Conservation (phyloP, 2,797 vertebrate genomes). For the Margarornis squamiger region DNA sequence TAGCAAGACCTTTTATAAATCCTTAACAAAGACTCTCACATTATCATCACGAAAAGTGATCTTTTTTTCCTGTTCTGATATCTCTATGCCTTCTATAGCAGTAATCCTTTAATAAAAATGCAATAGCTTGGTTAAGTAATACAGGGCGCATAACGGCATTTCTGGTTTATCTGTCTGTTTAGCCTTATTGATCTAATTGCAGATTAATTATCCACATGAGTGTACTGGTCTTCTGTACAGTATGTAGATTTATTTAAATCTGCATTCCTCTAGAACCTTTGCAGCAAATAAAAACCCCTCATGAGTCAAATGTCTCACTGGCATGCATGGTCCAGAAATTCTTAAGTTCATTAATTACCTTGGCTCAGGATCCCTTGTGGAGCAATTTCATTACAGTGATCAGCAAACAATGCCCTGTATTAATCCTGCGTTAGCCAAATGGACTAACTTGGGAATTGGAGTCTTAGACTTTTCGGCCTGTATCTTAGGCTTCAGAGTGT, state of each 20-base stretch:
- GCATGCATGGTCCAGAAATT: slow-evolving; percentile 33
- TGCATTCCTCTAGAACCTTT: slow-evolving; percentile 3
- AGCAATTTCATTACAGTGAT: slow-evolving; percentile 18
- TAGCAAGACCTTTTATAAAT: background rate
- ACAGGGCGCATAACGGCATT: background rate
- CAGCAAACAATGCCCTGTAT: slow-evolving; percentile 18
- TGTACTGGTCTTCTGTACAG: background rate
- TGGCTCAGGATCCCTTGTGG: background rate
- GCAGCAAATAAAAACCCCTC: background rate
- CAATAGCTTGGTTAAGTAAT: slow-evolving; percentile 18
- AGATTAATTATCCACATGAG: slow-evolving; percentile 45
- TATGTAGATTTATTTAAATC: background rate
- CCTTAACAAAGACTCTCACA: background rate
- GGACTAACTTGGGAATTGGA: background rate
- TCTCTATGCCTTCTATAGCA: background rate
- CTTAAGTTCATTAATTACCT: slow-evolving; percentile 46
- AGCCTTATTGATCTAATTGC: slow-evolving; percentile 40
- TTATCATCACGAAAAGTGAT: background rate
- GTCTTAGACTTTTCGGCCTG: background rate
- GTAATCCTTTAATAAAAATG: slow-evolving; percentile 34
- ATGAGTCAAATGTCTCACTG: background rate
- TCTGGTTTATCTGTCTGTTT: slow-evolving; percentile 39
- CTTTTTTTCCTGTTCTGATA: background rate
- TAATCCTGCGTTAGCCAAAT: background rate
- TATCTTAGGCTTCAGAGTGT: background rate